Base-by-base conservation (phyloP, 2,797 vertebrate species). In the Trematomus bernacchii region DNA sequence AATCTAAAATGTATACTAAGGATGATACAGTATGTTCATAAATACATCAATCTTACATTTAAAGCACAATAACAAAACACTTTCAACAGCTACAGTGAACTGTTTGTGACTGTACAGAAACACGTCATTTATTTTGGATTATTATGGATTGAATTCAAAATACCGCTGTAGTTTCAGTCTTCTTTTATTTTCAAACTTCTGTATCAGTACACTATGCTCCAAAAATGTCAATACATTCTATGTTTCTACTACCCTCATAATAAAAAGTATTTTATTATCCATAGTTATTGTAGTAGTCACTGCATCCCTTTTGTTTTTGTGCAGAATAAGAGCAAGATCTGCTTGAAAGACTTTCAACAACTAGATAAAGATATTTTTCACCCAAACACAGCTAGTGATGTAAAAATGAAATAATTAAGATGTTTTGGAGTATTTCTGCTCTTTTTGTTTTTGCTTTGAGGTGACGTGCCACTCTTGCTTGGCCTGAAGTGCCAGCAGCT, bases 401-500 rank as follows among this genome's bases (percentile, higher is more conserved):
- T 23, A 62, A 19, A 47, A 47, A 40, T 27, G 3, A 54, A 60
- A 18, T 67, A 47, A 67, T 67, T 23, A 46, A 67, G 19, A 14
- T 55, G 1, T 48, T 76, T 47, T 10, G 23, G 10, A 0, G 53
- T 67, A 27, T 68, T 52, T 40, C n/a, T 40, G 15, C n/a, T 48
- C 6, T 30, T 57, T 53, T 66, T 15, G 37, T 43, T 21, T 51
- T 10, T 60, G 21, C 40, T 66, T 51, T 62, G 44, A 43, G 18
- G 61, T 61, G 44, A 51, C 40, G 30, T 21, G 13, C 15, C 52
- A 15, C 51, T 50, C 15, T 12, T 67, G 44, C 62, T 16, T 27
- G 9, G 48, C 9, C 61, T 71, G 55, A 75, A 57, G 57, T 55
- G 43, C 54, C 43, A 30, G 30, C 53, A 27, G 37, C 23, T 66